Base-by-base conservation (phyloP, 2,113 vertebrate genomes). In the Peromyscus polionotus region DNA sequence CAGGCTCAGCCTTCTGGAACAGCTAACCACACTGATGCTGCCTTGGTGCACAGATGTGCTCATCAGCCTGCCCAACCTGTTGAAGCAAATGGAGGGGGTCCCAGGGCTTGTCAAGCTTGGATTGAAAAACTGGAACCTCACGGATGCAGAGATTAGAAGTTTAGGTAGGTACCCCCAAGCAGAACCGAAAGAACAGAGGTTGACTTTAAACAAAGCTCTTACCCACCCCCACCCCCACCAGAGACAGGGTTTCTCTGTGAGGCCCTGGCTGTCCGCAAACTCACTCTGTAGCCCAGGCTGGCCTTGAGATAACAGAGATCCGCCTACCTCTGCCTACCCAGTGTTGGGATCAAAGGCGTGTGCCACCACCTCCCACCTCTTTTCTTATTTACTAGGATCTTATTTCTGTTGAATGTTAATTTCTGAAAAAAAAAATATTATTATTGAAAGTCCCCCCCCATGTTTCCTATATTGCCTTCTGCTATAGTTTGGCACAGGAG, bases 91-190 rank as follows among this genome's bases (percentile, higher is more conserved):
- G 81, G 61, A 95, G 91, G 16, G 3, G 17, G n/a, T 73, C 79
- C 89, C 97, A 14, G 91, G 88, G 33, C 88, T 98, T 8, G 4
- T 26, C 79, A 98, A 96, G 81, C 97, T 98, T 57, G 97, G 94
- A 12, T 28, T 98, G 90, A 97, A 95, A 67, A 96, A 97, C 91
- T 98, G 98, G 97, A 95, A 48, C 57, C 95, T 98, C 89, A 92
- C 85, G 31, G 97, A 98, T n/a, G 26, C 48, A 16, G 97, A 98
- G 28, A 90, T 98, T 65, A 63, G 48, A 77, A 88, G 95, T 81
- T 96, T 98, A 90, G 97, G 98, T 98, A 86, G 90, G 97, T 96
- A 20, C 22, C n/a, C 1, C 13, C 16, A 61, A 31, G 63, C 5
- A n/a, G 22, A 45, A 48, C 31, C 33, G 19, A 45, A 61, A 80